Conservation (phyloP, 2,888 invertebrate species). For the Zaprionus bogoriensis region DNA sequence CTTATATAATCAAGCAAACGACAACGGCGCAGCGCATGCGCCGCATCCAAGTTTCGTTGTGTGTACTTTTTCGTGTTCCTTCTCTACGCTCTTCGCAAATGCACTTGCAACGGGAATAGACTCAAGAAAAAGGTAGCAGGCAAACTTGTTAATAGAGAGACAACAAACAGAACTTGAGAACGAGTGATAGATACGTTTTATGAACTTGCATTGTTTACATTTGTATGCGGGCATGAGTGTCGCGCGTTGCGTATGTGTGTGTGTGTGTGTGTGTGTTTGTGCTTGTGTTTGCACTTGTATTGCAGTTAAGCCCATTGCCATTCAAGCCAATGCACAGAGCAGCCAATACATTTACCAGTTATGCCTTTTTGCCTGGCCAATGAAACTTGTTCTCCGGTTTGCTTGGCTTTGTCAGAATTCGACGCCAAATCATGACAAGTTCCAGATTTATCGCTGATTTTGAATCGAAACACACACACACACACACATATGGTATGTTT, state of each 20-base stretch:
- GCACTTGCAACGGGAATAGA: conserved; percentile 39
- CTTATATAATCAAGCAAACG: conserved; percentile 49
- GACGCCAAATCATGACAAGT: neutral
- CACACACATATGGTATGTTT: too few relatives aligned
- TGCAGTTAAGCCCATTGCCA: conserved; percentile 19
- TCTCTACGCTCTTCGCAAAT: conserved; percentile 37
- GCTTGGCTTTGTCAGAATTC: conserved; percentile 18
- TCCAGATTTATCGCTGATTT: too few relatives aligned
- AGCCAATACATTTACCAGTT: conserved; percentile 31
- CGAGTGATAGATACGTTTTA: conserved; percentile 36
- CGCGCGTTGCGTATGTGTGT: conserved; percentile 2
- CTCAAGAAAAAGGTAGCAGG: conserved; percentile 27
- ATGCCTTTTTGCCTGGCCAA: conserved; percentile 30
- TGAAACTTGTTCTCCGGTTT: conserved; percentile 53
- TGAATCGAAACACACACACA: too few relatives aligned
- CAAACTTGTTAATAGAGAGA: conserved; percentile 31
- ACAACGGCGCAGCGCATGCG: conserved; percentile 59
- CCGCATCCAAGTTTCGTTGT: conserved; percentile 44
- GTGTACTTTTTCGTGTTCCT: conserved; percentile 33
- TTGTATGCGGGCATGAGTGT: conserved; percentile 22
- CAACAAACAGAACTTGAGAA: conserved; percentile 10
- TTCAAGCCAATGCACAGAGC: conserved; percentile 16
- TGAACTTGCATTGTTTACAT: conserved; percentile 62
- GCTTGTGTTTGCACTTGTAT: too few relatives aligned
- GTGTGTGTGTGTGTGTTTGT: conserved; percentile 3